Evolutionary conservation across 2,797 vertebrate species (phyloP).

Genomic region (Acipenser transmontanus): DNA sequence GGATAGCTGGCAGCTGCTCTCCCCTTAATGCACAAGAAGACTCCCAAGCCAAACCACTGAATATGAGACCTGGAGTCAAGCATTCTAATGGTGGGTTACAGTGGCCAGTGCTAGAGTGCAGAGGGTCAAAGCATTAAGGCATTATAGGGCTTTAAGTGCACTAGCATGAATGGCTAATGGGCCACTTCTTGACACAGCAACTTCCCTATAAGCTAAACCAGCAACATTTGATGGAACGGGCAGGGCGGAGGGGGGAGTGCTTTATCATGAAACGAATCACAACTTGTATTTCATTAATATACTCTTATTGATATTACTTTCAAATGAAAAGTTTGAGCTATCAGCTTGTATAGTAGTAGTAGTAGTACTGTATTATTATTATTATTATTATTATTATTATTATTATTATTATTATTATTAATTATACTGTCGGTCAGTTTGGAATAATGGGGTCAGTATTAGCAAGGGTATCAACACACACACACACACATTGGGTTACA

Average conservation of each 20-base stretch:
- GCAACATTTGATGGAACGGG: neutral
- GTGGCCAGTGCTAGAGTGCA: neutral
- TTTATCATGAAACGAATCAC: no score
- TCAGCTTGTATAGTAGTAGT: neutral
- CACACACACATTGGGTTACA: no score
- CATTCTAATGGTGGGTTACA: constrained; percentile 23
- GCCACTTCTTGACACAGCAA: constrained; percentile 37
- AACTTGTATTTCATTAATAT: no score
- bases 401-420: no score
- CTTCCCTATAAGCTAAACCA: constrained; percentile 9
- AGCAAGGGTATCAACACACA: no score
- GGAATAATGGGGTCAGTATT: no score
- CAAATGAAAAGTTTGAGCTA: neutral
- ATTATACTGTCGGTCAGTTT: no score
- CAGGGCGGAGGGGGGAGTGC: no score
- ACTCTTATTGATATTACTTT: no score
- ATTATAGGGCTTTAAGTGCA: neutral
- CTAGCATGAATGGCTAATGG: constrained; percentile 15
- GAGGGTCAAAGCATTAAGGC: neutral
- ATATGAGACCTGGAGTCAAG: constrained; percentile 7
- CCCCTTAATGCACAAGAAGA: neutral
- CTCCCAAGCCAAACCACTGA: constrained; percentile 13
- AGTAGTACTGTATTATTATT: no score
- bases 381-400: no score
- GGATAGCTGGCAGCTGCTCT: no score